phyloP scores from a whole-genome alignment of 2,888 invertebrate species.

The Mythimna lalbum region DNA sequence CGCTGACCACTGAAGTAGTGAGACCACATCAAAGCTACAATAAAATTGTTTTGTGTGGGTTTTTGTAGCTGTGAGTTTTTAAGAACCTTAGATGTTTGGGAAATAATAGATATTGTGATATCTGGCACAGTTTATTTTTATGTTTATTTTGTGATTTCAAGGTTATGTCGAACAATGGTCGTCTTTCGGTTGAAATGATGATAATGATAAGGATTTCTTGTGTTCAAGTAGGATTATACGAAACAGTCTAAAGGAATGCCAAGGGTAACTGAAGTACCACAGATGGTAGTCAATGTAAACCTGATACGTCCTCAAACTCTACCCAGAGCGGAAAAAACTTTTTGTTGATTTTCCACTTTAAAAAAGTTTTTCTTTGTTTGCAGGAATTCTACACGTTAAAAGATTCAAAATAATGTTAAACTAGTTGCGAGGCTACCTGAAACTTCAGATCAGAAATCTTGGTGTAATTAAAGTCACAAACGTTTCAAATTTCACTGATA shows the following conservation, averaged over 20 bases:
- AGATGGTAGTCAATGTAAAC: too few species aligned
- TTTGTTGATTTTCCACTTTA: too few species aligned
- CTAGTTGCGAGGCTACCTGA: background rate
- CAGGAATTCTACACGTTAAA: background rate
- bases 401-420: background rate
- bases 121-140: background rate
- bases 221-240: background rate
- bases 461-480: background rate
- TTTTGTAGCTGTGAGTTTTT: slow-evolving; percentile 4
- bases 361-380: background rate
- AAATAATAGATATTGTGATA: slow-evolving; percentile 15
- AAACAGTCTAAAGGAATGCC: too few species aligned
- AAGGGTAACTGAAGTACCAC: too few species aligned
- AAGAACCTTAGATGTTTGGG: slow-evolving; percentile 27
- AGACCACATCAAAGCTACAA: slow-evolving; percentile 42
- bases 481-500: too few species aligned
- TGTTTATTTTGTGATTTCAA: background rate
- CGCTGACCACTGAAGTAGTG: slow-evolving; percentile 2
- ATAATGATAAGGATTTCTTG: too few species aligned
- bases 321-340: too few species aligned
- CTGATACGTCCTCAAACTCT: too few species aligned
- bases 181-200: too few species aligned
- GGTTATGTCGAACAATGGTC: too few species aligned
- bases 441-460: background rate
- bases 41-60: slow-evolving; percentile 31